Percentiles rank a stretch among this genome's conserved stretches.
Evolutionary conservation across 2,113 vertebrate species (phyloP).

Genomic region (Phocoena phocoena): DNA sequence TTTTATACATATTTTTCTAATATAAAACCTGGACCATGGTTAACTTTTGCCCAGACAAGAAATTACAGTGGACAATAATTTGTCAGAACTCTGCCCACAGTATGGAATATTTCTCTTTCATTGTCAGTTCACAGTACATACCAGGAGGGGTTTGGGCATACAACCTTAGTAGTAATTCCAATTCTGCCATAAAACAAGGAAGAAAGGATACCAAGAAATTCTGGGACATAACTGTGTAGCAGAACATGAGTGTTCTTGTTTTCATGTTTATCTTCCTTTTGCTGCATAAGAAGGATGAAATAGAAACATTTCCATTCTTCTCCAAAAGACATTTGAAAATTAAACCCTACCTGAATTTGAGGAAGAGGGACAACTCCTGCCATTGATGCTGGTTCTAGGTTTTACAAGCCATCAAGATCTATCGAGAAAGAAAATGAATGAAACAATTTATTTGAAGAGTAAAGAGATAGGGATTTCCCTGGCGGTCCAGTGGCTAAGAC

Average conservation of each 20-base stretch:
- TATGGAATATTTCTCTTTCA: not conserved
- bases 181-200: not conserved
- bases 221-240: not conserved
- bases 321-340: constrained; percentile 23
- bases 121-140: not conserved
- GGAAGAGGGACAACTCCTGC: not conserved
- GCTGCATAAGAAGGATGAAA: not conserved
- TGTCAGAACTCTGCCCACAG: not conserved
- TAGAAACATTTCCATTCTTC: not conserved
- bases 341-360: not conserved
- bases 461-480: not conserved
- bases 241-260: not conserved
- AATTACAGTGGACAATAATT: not conserved
- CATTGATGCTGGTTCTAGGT: not conserved
- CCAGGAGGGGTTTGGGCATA: not conserved
- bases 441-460: not conserved
- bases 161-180: not conserved
- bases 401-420: not conserved
- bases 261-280: not conserved
- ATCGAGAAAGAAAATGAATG: not conserved
- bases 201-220: not conserved
- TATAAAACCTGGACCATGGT: not conserved
- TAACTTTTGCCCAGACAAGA: constrained; percentile 49
- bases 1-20: not conserved
- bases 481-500: not conserved